Conservation (phyloP, 2,113 vertebrate species). For the Cairina moschata region DNA sequence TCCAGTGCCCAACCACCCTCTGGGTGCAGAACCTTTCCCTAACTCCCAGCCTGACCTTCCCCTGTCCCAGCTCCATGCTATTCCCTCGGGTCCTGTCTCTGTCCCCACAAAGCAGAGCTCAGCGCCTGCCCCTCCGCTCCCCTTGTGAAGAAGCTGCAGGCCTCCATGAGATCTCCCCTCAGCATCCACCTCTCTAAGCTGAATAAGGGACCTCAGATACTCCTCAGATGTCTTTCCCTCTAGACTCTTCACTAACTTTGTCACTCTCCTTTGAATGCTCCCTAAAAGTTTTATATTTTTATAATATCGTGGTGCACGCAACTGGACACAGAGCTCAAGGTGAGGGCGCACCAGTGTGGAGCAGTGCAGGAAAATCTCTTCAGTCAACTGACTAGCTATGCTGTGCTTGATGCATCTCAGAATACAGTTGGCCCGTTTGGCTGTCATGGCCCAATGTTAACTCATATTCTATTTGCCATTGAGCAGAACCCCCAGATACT, state of each 20-base stretch:
- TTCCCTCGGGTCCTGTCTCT: too few species aligned
- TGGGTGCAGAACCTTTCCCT: too few species aligned
- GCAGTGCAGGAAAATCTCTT: background rate
- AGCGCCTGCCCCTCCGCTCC: too few species aligned
- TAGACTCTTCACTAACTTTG: background rate
- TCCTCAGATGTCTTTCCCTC: background rate
- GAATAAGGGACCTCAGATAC: background rate
- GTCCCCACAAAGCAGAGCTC: too few species aligned
- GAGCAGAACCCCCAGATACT: background rate
- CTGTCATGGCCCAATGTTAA: background rate
- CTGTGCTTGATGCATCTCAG: background rate
- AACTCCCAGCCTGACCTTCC: too few species aligned
- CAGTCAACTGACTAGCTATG: background rate
- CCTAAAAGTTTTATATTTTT: background rate
- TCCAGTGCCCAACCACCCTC: background rate
- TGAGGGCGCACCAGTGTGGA: background rate
- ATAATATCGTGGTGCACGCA: background rate
- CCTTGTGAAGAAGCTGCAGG: too few species aligned
- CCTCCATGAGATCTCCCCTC: too few species aligned
- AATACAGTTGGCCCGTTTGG: background rate
- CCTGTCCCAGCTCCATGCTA: too few species aligned
- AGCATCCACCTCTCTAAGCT: background rate
- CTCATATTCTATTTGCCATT: background rate
- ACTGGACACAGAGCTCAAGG: background rate
- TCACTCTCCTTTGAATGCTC: background rate